Conservation (phyloP, 2,797 vertebrate genomes). For the Denticeps clupeoides region DNA sequence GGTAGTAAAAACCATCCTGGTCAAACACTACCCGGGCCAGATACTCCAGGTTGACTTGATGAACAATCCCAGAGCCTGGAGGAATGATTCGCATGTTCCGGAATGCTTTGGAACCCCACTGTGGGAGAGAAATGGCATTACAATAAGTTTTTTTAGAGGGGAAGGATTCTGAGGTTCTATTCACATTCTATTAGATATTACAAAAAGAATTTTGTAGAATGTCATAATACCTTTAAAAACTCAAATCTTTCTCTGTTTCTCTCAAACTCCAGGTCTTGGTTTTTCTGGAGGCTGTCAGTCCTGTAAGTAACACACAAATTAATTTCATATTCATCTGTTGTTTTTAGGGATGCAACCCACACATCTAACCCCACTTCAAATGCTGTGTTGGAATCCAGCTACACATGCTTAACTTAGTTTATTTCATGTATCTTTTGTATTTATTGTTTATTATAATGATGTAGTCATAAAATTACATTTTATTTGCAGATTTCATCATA, state of each 20-base stretch:
- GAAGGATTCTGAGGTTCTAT: too few species aligned
- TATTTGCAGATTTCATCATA: too few species aligned
- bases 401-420: too few species aligned
- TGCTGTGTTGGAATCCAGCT: too few species aligned
- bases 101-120: slow-evolving; percentile 98
- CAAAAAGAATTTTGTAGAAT: not conserved
- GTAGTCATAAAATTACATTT: too few species aligned
- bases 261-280: slow-evolving; percentile 95
- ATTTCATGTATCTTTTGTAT: too few species aligned
- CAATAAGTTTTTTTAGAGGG: too few species aligned
- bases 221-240: slow-evolving; percentile 79
- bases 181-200: too few species aligned
- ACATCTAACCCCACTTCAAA: too few species aligned
- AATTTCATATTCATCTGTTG: not conserved
- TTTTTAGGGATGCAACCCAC: too few species aligned
- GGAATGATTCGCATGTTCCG: slow-evolving; percentile 93
- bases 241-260: slow-evolving; percentile 93
- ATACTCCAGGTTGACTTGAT: slow-evolving; percentile 96
- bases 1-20: slow-evolving; percentile 77
- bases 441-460: too few species aligned
- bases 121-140: slow-evolving; percentile 4
- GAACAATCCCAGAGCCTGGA: slow-evolving; percentile 91
- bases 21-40: slow-evolving; percentile 89
- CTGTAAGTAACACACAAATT: slow-evolving; percentile 42
- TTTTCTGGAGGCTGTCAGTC: slow-evolving; percentile 88